phyloP scores from a whole-genome alignment of 2,797 vertebrate genomes.

The Microchirus variegatus region DNA sequence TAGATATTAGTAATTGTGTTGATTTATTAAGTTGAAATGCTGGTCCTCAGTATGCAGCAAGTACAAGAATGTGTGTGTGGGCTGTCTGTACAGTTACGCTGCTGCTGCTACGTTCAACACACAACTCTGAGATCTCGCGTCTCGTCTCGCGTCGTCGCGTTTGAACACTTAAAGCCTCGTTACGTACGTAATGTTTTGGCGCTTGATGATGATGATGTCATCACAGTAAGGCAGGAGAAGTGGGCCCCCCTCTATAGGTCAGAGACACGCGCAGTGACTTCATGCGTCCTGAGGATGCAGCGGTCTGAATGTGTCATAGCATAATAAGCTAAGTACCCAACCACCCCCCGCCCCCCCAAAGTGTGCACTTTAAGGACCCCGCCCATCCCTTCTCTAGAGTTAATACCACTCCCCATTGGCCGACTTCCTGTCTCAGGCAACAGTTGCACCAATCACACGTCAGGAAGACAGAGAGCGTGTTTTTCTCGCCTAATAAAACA shows the following conservation, averaged over 20 bases:
- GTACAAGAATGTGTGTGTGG: too few relatives aligned
- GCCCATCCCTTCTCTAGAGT: conserved; percentile 34
- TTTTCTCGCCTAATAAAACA: conserved; percentile 27
- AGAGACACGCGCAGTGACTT: conserved; percentile 7
- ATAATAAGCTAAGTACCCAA: conserved; percentile 18
- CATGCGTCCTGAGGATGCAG: conserved; percentile 9
- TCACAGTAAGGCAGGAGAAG: conserved; percentile 65
- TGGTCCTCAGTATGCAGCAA: too few relatives aligned
- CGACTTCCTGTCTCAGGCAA: conserved; percentile 48
- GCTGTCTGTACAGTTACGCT: conserved; percentile 1
- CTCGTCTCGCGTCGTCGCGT: too few relatives aligned
- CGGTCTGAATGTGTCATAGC: conserved; percentile 14
- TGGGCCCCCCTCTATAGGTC: conserved; percentile 17
- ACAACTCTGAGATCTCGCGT: not conserved
- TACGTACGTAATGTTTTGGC: conserved; percentile 55
- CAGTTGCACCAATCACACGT: conserved; percentile 63
- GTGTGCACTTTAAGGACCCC: conserved; percentile 39
- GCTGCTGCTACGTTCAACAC: conserved; percentile 17
- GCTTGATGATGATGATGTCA: conserved; percentile 60
- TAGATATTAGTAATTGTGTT: too few relatives aligned
- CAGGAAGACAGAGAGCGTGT: conserved; percentile 61
- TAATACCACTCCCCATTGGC: conserved; percentile 74
- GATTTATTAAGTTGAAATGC: too few relatives aligned
- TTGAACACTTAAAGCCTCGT: conserved; percentile 46
- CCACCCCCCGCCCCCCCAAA: conserved; percentile 7